A percentile compares a stretch with the other conserved stretches of the same genome.
Conservation (phyloP, 2,888 invertebrate genomes). For the Orchesella flavescens region DNA sequence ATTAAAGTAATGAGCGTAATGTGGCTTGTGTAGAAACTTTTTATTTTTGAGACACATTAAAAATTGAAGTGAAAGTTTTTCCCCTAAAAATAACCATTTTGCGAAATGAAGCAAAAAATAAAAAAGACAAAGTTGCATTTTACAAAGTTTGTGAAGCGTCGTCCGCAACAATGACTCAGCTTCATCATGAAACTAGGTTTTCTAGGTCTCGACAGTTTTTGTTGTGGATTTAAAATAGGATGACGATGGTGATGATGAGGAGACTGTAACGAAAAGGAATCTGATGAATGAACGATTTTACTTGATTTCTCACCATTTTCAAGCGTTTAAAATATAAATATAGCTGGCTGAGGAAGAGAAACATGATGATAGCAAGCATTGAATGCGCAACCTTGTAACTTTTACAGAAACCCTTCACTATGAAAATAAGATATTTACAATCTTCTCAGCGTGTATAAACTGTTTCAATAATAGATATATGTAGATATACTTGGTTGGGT, state of each 20-base stretch:
- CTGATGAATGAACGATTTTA: not conserved
- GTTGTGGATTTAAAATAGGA: not conserved
- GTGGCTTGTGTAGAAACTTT: no score
- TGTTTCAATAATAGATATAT: not conserved
- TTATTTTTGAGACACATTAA: no score
- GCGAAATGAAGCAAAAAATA: not conserved
- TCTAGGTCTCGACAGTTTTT: conserved; percentile 31
- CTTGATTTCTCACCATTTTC: not conserved
- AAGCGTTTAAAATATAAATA: not conserved
- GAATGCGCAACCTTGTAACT: not conserved
- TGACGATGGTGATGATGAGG: no score
- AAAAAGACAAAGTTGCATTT: not conserved
- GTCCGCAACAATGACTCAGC: not conserved
- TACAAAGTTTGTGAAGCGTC: not conserved
- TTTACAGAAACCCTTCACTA: not conserved
- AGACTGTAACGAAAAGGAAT: not conserved
- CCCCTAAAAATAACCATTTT: conserved; percentile 15
- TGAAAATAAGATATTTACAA: not conserved
- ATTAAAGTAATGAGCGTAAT: no score
- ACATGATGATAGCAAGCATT: no score
- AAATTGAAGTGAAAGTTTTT: conserved; percentile 24
- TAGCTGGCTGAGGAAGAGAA: not conserved
- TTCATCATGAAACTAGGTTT: conserved; percentile 5
- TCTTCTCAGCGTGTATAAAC: not conserved
- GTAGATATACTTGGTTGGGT: not conserved